Evolutionary conservation across 2,113 vertebrate species (phyloP).

Genomic region (Indicator maculatus): DNA sequence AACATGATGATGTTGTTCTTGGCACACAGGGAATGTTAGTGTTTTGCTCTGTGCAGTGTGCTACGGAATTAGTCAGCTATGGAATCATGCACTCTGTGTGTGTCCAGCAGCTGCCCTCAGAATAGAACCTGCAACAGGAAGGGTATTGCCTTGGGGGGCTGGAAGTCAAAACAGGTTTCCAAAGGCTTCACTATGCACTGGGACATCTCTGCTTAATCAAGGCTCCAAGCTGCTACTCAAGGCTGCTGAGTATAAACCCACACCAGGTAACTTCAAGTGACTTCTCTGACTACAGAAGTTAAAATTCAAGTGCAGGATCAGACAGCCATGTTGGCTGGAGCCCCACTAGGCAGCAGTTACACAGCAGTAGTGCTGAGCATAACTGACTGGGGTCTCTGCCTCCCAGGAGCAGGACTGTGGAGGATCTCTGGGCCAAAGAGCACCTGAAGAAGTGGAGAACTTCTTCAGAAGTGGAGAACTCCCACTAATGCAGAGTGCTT

Average conservation of each 20-base stretch:
- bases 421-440: not conserved
- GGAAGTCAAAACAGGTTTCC: not conserved
- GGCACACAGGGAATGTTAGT: no score
- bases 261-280: not conserved
- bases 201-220: not conserved
- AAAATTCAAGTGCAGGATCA: no score
- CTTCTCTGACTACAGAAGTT: not conserved
- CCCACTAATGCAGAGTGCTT: not conserved
- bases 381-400: not conserved
- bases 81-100: no score
- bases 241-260: not conserved
- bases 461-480: no score
- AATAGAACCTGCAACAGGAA: no score
- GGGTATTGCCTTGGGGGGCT: not conserved
- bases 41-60: no score
- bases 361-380: not conserved
- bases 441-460: not conserved
- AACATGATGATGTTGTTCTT: no score
- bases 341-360: rapidly evolving
- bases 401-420: rapidly evolving
- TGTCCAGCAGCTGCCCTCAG: no score
- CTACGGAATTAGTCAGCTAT: no score
- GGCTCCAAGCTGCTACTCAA: not conserved
- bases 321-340: not conserved
- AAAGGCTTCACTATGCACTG: not conserved